Percentiles rank a stretch among this genome's conserved stretches.
Conservation (phyloP, 2,113 vertebrate genomes). For the Ochotona curzoniae region DNA sequence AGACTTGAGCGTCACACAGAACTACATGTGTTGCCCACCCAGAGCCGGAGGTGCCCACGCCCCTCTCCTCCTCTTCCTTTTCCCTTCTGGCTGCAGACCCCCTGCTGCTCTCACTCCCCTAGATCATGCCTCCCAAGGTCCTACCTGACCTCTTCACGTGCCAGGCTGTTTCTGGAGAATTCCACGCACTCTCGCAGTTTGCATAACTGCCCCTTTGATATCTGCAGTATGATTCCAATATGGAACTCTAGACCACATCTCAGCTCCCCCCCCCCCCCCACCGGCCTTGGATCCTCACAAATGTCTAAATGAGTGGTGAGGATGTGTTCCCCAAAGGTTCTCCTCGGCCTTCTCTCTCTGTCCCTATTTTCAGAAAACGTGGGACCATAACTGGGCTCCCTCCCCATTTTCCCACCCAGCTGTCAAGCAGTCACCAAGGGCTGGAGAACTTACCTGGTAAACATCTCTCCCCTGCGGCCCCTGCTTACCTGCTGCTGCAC, state of each 20-base stretch:
- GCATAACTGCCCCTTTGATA: not conserved
- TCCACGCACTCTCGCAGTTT: not conserved
- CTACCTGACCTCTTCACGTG: not conserved
- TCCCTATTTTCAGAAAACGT: not conserved
- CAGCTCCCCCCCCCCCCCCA: not conserved
- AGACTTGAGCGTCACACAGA: not conserved
- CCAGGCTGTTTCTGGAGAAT: not conserved
- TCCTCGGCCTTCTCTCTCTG: not conserved
- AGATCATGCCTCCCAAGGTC: rapidly evolving
- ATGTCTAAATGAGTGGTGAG: not conserved
- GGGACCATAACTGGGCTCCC: not conserved
- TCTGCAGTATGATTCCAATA: not conserved
- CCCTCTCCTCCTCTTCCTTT: not conserved
- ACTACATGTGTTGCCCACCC: not conserved
- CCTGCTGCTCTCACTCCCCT: not conserved
- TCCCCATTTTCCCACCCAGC: not conserved
- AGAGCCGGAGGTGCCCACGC: not conserved
- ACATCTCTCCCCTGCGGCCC: not conserved
- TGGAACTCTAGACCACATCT: not conserved
- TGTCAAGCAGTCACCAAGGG: too few species aligned
- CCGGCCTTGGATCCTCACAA: not conserved
- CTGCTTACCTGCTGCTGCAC: not conserved
- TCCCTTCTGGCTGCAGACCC: not conserved
- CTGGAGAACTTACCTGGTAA: not conserved
- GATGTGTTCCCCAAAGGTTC: too few species aligned